These are phyloP conservation scores for Ichneumoninae sp. DNA, from an alignment of 2,888 invertebrate genomes.

Conservation along the genomic window DNA sequence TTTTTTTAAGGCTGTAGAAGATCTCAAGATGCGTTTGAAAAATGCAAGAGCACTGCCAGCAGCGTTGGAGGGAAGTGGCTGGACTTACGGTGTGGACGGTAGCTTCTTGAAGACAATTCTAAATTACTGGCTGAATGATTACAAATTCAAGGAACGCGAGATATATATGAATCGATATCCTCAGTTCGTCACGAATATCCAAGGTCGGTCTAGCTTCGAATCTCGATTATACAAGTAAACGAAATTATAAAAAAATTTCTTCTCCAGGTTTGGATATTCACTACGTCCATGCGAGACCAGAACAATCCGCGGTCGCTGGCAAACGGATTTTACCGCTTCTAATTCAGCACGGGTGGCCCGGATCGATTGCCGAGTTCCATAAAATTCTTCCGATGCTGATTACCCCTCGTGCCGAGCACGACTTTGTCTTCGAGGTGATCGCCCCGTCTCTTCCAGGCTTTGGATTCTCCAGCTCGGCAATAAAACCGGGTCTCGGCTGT, in stretches of 20 bases:
- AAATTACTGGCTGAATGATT: conserved; percentile 86
- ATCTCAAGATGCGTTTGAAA: conserved; percentile 82
- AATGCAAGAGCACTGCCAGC: conserved; percentile 72
- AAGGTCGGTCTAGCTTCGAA: conserved; percentile 69
- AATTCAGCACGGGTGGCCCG: conserved; percentile 95
- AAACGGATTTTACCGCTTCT: conserved; percentile 87
- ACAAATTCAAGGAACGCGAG: conserved; percentile 86
- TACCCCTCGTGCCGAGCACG: conserved; percentile 84
- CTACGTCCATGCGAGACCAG: conserved; percentile 88
- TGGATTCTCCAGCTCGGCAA: conserved; percentile 86
- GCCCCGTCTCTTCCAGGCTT: conserved; percentile 84
- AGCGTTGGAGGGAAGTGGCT: conserved; percentile 75
- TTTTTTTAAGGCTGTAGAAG: conserved; percentile 78
- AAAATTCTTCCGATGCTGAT: conserved; percentile 90
- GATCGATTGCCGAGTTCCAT: conserved; percentile 94
- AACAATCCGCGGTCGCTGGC: conserved; percentile 66
- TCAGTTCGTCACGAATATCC: conserved; percentile 79
- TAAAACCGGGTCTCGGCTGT: conserved; percentile 87
- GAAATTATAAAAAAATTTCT: conserved; percentile 17
- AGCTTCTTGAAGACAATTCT: conserved; percentile 83
- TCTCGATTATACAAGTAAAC: not conserved
- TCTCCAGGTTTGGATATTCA: conserved; percentile 87
- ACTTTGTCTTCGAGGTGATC: conserved; percentile 89
- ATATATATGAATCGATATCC: conserved; percentile 85
- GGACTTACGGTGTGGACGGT: conserved; percentile 85